phyloP scores from a whole-genome alignment of 2,888 invertebrate species.

The Spatulosminthurus flaviceps region DNA sequence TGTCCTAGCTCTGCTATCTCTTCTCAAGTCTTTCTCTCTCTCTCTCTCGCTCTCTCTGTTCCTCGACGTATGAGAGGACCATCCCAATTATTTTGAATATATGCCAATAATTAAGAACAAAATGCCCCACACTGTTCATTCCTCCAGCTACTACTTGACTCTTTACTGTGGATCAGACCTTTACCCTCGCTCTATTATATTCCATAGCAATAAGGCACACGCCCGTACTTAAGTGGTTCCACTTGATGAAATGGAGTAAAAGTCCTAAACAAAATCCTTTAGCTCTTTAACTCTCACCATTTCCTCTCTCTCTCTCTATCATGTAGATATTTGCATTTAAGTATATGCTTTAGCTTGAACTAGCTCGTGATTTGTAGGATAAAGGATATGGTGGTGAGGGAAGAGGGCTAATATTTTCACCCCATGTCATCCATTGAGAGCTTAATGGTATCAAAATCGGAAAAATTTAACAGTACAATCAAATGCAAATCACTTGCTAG shows the following conservation, averaged over 20 bases:
- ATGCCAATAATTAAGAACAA: neutral
- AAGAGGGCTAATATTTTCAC: neutral
- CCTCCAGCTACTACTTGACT: conserved; percentile 17
- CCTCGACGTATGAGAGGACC: no score
- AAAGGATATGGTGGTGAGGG: neutral
- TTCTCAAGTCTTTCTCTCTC: no score
- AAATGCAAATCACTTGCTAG: conserved; percentile 32
- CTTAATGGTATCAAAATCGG: conserved; percentile 23
- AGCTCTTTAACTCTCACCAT: no score
- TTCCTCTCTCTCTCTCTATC: no score
- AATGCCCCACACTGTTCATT: neutral
- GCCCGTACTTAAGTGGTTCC: neutral
- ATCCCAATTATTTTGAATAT: conserved; percentile 18
- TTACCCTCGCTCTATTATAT: neutral
- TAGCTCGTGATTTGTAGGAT: neutral
- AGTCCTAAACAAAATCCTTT: no score
- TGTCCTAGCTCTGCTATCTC: no score
- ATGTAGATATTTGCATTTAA: no score
- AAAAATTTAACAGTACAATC: conserved; percentile 14
- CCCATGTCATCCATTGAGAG: neutral
- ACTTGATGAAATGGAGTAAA: neutral
- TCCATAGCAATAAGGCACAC: neutral
- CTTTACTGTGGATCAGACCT: neutral
- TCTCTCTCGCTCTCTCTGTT: no score
- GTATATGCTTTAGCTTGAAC: no score